These are phyloP conservation scores for Capitulum mitella DNA, from an alignment of 2,888 invertebrate species.

Conservation along the genomic window DNA sequence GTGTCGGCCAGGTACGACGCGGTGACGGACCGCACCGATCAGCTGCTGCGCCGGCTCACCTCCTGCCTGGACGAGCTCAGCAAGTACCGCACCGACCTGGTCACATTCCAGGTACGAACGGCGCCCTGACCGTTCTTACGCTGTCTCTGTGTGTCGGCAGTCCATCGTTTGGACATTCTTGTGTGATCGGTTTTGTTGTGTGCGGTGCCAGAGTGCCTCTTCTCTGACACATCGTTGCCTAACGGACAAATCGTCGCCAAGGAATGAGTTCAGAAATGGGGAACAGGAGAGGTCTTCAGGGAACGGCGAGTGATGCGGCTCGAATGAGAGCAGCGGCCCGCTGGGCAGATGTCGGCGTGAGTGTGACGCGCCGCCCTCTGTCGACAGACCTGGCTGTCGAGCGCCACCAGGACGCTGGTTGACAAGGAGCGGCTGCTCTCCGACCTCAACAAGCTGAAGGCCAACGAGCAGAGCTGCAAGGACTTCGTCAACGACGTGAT, in stretches of 20 bases:
- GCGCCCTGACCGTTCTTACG: background rate
- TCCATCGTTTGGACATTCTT: too few relatives aligned
- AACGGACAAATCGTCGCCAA: too few relatives aligned
- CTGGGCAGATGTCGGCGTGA: too few relatives aligned
- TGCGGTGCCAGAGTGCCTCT: too few relatives aligned
- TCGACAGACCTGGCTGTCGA: conserved; percentile 65
- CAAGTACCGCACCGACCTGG: conserved; percentile 59
- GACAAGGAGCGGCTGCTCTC: conserved; percentile 77
- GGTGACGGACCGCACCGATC: conserved; percentile 69
- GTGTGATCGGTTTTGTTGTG: too few relatives aligned
- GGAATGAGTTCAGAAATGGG: too few relatives aligned
- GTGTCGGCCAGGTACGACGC: conserved; percentile 74
- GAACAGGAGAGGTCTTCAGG: too few relatives aligned
- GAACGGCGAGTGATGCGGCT: too few relatives aligned
- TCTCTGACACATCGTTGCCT: too few relatives aligned
- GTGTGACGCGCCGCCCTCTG: conserved; percentile 51
- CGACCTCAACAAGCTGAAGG: conserved; percentile 58
- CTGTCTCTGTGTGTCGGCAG: too few relatives aligned
- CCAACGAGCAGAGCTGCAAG: conserved; percentile 59
- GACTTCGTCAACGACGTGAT: conserved; percentile 90
- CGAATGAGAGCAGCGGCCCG: too few relatives aligned
- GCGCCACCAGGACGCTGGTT: conserved; percentile 68
- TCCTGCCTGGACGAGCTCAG: conserved; percentile 79
- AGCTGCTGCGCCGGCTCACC: conserved; percentile 63
- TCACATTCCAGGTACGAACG: conserved; percentile 30